Evolutionary conservation across 2,113 vertebrate species (phyloP).

Genomic region (Cepphus grylle): DNA sequence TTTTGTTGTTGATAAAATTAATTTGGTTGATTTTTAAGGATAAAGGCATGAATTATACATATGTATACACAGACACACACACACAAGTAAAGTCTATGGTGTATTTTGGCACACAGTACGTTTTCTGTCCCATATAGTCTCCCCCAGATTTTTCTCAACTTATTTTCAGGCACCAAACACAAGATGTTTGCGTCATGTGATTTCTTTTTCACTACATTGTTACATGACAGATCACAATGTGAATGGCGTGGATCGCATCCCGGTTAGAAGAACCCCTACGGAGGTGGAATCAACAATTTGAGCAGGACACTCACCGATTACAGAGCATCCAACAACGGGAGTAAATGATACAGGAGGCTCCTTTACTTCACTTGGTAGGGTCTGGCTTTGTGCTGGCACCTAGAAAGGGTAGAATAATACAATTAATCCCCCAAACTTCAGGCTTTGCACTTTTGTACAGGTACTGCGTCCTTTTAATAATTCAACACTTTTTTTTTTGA

Average conservation of each 20-base stretch:
- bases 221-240: fast-evolving
- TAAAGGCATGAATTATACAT: background rate
- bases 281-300: background rate
- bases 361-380: background rate
- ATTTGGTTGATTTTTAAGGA: background rate
- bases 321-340: fast-evolving
- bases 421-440: background rate
- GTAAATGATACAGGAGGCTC: fast-evolving
- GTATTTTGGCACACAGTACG: background rate
- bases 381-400: background rate
- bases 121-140: background rate
- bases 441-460: background rate
- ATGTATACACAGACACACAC: background rate
- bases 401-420: background rate
- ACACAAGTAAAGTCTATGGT: fast-evolving
- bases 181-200: background rate
- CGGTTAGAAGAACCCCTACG: background rate
- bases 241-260: background rate
- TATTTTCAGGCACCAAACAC: background rate
- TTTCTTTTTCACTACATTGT: background rate
- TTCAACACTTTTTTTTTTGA: fast-evolving
- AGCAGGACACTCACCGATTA: background rate
- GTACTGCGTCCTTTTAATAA: background rate
- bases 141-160: background rate
- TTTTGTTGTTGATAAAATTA: background rate